Conservation (phyloP, 1,140 invertebrate genomes). For the Globodera ellingtonae region DNA sequence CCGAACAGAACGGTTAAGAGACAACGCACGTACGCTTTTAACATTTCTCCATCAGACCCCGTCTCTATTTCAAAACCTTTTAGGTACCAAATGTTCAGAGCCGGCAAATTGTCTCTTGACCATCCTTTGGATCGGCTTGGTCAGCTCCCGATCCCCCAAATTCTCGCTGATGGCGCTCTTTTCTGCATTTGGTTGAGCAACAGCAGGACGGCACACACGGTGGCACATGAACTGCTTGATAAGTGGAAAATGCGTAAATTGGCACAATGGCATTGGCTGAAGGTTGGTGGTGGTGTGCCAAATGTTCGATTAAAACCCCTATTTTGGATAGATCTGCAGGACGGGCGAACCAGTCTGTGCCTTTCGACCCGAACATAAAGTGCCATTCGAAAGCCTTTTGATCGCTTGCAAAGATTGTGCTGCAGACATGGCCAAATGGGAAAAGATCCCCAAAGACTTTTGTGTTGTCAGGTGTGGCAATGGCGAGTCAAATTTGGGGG, state of each 20-base stretch:
- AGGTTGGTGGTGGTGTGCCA: slow-evolving; percentile 67
- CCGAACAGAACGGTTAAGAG: slow-evolving; percentile 77
- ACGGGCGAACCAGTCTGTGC: slow-evolving; percentile 74
- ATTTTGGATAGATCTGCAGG: slow-evolving; percentile 73
- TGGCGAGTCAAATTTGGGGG: slow-evolving; percentile 13
- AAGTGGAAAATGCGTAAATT: slow-evolving; percentile 76
- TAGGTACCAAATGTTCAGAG: slow-evolving; percentile 41
- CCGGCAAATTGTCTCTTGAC: not conserved
- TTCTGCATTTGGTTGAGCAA: slow-evolving; percentile 56
- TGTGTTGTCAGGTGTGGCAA: slow-evolving; percentile 14
- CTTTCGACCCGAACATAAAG: slow-evolving; percentile 76
- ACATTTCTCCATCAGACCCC: not conserved
- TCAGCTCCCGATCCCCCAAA: slow-evolving; percentile 16
- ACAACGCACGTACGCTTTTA: slow-evolving; percentile 71
- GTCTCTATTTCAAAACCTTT: slow-evolving; percentile 16
- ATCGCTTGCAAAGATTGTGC: slow-evolving; percentile 71
- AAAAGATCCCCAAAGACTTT: slow-evolving; percentile 7
- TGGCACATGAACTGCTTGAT: slow-evolving; percentile 74
- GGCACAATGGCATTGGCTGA: slow-evolving; percentile 84
- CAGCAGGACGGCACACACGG: slow-evolving; percentile 66
- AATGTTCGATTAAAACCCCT: slow-evolving; percentile 24
- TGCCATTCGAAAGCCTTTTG: slow-evolving; percentile 81
- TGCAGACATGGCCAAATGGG: not conserved
- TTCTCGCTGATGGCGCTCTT: slow-evolving; percentile 35
- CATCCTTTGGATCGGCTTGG: slow-evolving; percentile 27